These are phyloP conservation scores for Calameuta filiformis DNA, from an alignment of 2,888 invertebrate genomes.

Conservation along the genomic window DNA sequence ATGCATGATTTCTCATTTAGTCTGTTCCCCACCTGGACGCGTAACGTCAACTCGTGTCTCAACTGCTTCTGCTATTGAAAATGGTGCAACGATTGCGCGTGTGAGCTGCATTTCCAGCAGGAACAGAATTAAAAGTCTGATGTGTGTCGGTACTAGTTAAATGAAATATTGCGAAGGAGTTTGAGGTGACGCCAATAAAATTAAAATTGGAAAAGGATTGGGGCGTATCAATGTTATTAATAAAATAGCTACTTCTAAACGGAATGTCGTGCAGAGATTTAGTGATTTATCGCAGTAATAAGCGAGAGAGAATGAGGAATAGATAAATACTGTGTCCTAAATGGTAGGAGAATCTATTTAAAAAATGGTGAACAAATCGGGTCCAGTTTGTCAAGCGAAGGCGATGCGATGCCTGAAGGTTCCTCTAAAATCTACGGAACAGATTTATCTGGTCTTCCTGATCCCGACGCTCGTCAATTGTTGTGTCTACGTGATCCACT, in stretches of 20 bases:
- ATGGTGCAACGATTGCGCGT: background rate
- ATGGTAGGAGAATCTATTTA: background rate
- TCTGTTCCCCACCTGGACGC: background rate
- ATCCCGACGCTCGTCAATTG: conserved; percentile 72
- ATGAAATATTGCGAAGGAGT: background rate
- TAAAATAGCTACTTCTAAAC: background rate
- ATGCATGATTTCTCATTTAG: background rate
- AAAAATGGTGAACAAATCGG: conserved; percentile 40
- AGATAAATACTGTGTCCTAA: background rate
- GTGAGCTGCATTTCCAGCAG: background rate
- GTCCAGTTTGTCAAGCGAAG: conserved; percentile 43
- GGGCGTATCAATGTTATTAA: background rate
- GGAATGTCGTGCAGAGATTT: background rate
- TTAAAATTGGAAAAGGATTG: background rate
- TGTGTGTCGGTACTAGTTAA: background rate
- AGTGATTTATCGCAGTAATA: background rate
- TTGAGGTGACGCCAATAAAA: background rate
- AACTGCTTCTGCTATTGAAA: background rate
- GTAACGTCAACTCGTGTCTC: background rate
- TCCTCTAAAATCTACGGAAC: conserved; percentile 64
- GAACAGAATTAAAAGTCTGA: background rate
- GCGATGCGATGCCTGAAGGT: conserved; percentile 48
- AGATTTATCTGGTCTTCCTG: conserved; percentile 68
- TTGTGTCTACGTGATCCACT: conserved; percentile 74
- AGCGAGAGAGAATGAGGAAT: background rate